Evolutionary conservation across 2,888 invertebrate species (phyloP).

Genomic region (Lasioglossum villosulum): DNA sequence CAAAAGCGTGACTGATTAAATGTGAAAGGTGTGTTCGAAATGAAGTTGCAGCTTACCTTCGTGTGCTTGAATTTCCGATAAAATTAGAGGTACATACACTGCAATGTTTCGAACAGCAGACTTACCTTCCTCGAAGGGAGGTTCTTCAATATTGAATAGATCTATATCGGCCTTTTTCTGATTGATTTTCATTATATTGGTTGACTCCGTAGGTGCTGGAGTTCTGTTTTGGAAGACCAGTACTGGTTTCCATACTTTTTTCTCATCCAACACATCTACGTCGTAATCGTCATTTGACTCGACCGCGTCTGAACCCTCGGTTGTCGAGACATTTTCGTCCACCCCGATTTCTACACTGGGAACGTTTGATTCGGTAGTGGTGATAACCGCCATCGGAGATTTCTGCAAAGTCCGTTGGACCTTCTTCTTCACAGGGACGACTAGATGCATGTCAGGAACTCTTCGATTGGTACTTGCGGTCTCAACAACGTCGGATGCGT

Average conservation of each 20-base stretch:
- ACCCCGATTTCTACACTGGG: constrained; percentile 71
- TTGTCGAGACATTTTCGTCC: constrained; percentile 19
- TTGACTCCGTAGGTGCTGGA: constrained; percentile 55
- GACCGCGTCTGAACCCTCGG: constrained; percentile 4
- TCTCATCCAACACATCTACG: constrained; percentile 71
- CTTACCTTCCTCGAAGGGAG: constrained; percentile 75
- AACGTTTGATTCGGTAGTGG: constrained; percentile 40
- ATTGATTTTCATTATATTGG: constrained; percentile 78
- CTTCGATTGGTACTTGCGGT: constrained; percentile 4
- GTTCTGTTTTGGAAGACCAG: constrained; percentile 75
- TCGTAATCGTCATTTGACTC: constrained; percentile 47
- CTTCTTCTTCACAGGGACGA: constrained; percentile 18
- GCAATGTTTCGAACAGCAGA: not conserved
- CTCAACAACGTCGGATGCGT: not conserved
- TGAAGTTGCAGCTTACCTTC: constrained; percentile 32
- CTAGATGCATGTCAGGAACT: constrained; percentile 1
- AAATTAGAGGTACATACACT: not conserved
- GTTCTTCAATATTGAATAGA: constrained; percentile 72
- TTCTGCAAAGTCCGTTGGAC: not conserved
- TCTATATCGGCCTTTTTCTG: constrained; percentile 71
- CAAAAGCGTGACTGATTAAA: constrained; percentile 26
- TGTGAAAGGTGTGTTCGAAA: not conserved
- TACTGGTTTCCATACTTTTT: constrained; percentile 76
- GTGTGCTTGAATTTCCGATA: not conserved
- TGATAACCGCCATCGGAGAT: not conserved